A percentile compares a stretch with the other conserved stretches of the same genome.
Conservation (phyloP, 2,797 vertebrate species). For the Micromesistius poutassou region DNA sequence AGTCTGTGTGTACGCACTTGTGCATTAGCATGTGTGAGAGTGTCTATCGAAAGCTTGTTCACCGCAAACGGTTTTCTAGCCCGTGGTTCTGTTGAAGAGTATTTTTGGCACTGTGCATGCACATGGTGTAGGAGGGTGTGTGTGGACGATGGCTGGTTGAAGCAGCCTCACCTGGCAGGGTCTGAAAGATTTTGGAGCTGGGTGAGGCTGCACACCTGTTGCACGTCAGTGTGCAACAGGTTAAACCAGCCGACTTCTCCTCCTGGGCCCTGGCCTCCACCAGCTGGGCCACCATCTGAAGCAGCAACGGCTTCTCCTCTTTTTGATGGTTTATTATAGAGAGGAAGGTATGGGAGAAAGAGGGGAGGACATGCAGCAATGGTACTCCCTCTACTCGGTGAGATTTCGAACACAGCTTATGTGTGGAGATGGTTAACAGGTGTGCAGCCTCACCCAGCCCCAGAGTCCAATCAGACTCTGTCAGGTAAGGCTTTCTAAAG, state of each 20-base stretch:
- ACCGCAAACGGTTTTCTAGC: constrained; percentile 20
- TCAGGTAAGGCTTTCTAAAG: no score
- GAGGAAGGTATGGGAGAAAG: no score
- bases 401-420: no score
- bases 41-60: constrained; percentile 26
- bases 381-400: no score
- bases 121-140: background rate
- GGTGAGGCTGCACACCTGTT: no score
- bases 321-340: no score
- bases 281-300: constrained; percentile 82
- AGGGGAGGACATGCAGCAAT: no score
- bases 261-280: constrained; percentile 90
- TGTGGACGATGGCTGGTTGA: no score
- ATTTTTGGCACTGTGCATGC: background rate
- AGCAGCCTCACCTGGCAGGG: no score
- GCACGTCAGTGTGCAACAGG: background rate
- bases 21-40: no score
- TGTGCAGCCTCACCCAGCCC: background rate
- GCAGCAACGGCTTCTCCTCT: constrained; percentile 73
- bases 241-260: constrained; percentile 74
- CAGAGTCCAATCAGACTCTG: no score
- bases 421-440: background rate
- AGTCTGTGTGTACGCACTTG: background rate
- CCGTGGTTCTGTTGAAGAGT: constrained; percentile 34
- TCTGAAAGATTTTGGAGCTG: no score